Evolutionary conservation across 2,888 invertebrate genomes (phyloP).

Genomic region (Pemphredon lugubris): DNA sequence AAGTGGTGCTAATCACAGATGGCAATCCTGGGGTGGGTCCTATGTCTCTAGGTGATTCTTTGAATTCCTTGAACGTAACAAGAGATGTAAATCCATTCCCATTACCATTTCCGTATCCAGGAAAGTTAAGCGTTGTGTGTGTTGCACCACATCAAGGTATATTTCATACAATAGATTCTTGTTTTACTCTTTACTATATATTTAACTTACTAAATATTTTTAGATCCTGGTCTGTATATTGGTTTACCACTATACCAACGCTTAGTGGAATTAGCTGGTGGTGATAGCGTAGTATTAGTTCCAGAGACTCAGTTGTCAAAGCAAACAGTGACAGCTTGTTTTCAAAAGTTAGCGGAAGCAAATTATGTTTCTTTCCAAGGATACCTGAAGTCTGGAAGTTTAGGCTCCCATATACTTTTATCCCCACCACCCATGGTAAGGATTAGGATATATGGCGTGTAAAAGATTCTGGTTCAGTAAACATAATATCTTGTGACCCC

Average conservation of each 20-base stretch:
- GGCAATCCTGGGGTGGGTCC: conserved; percentile 87
- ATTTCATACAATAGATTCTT: conserved; percentile 70
- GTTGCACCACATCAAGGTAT: conserved; percentile 86
- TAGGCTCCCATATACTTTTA: conserved; percentile 87
- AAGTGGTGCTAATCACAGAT: conserved; percentile 90
- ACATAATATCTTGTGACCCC: conserved; percentile 56
- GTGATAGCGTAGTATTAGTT: conserved; percentile 84
- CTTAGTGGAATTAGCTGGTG: conserved; percentile 89
- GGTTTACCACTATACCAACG: conserved; percentile 90
- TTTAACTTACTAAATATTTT: conserved; percentile 23
- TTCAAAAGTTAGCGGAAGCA: conserved; percentile 86
- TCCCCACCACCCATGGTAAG: conserved; percentile 88
- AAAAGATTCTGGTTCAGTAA: neutral
- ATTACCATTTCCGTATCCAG: conserved; percentile 90
- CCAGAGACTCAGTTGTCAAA: conserved; percentile 83
- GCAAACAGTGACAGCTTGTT: conserved; percentile 78
- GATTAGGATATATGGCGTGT: conserved; percentile 12
- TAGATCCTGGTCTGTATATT: conserved; percentile 78
- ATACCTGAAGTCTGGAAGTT: conserved; percentile 87
- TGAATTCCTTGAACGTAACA: conserved; percentile 81
- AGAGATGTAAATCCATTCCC: conserved; percentile 84
- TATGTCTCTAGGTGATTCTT: conserved; percentile 84
- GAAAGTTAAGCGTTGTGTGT: conserved; percentile 90
- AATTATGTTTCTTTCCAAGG: conserved; percentile 89
- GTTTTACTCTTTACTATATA: neutral